Evolutionary conservation across 2,888 invertebrate genomes (phyloP).

Genomic region (Oscheius myriophilus): DNA sequence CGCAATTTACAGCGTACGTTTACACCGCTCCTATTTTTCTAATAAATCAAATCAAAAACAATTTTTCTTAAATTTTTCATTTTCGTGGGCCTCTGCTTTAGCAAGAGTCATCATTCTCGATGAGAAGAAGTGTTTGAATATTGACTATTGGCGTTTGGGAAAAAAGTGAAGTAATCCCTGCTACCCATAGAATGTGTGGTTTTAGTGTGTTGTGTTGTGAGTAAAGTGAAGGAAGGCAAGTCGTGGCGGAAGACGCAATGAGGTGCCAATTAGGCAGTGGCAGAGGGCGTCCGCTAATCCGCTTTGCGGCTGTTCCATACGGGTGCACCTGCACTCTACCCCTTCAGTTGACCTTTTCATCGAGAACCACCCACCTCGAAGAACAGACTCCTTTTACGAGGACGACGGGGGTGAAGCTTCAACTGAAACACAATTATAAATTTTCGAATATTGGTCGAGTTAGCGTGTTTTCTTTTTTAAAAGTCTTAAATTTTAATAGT

Average conservation of each 20-base stretch:
- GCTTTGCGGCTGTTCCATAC: background rate
- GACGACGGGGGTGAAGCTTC: conserved; percentile 9
- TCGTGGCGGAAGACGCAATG: conserved; percentile 9
- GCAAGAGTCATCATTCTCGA: too few relatives aligned
- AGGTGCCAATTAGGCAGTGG: background rate
- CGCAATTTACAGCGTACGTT: too few relatives aligned
- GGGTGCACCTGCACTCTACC: conserved; percentile 5
- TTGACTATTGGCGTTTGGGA: too few relatives aligned
- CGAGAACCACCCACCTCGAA: conserved; percentile 19
- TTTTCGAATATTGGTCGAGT: too few relatives aligned
- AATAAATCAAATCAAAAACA: too few relatives aligned
- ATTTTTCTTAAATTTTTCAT: too few relatives aligned
- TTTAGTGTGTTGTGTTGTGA: background rate
- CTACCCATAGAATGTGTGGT: background rate
- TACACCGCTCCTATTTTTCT: too few relatives aligned
- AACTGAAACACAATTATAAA: conserved; percentile 15
- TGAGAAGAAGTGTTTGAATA: too few relatives aligned
- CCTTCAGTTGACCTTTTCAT: background rate
- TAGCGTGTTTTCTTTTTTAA: too few relatives aligned
- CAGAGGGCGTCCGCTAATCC: background rate
- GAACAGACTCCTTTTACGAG: conserved; percentile 25
- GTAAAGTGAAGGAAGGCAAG: background rate
- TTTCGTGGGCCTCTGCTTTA: too few relatives aligned
- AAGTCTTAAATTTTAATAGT: too few relatives aligned
- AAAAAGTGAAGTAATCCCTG: too few relatives aligned